Percentiles rank a stretch among this genome's conserved stretches.
Evolutionary conservation across 2,797 vertebrate species (phyloP).

Genomic region (Lateolabrax maculatus): DNA sequence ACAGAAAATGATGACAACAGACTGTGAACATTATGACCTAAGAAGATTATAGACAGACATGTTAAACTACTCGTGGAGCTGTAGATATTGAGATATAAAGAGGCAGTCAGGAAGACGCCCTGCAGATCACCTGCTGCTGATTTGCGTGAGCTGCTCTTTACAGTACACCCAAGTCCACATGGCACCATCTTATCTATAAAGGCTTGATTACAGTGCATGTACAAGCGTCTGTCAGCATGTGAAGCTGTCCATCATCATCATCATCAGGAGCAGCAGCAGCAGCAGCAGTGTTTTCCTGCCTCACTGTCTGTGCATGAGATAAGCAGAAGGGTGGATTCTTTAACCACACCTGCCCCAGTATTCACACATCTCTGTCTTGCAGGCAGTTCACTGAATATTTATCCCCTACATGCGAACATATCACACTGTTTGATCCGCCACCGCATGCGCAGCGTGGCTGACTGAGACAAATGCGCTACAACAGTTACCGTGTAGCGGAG

Average conservation of each 20-base stretch:
- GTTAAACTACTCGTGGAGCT: constrained; percentile 4
- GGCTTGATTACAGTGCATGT: not conserved
- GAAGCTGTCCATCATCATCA: not conserved
- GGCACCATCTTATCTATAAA: not conserved
- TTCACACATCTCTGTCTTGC: constrained; percentile 26
- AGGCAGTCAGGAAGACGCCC: not conserved
- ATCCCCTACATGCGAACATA: not conserved
- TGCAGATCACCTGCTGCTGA: not conserved
- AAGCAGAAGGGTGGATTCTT: constrained; percentile 53
- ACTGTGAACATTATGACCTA: constrained; percentile 1
- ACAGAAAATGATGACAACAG: constrained; percentile 17
- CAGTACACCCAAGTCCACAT: not conserved
- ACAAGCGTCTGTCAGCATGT: not conserved
- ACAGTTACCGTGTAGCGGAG: not conserved
- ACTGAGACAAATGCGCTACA: not conserved
- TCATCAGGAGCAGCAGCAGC: constrained; percentile 8
- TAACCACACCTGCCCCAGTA: constrained; percentile 57
- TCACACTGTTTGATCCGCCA: not conserved
- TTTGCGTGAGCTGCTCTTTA: not conserved
- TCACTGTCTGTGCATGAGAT: constrained; percentile 29
- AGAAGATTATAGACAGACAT: constrained; percentile 30
- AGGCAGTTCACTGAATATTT: not conserved
- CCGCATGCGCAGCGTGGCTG: not conserved
- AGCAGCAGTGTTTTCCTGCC: not conserved
- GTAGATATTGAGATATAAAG: not conserved